Evolutionary conservation across 2,797 vertebrate genomes (phyloP).

Genomic region (Petrocephalus schoutedeni): DNA sequence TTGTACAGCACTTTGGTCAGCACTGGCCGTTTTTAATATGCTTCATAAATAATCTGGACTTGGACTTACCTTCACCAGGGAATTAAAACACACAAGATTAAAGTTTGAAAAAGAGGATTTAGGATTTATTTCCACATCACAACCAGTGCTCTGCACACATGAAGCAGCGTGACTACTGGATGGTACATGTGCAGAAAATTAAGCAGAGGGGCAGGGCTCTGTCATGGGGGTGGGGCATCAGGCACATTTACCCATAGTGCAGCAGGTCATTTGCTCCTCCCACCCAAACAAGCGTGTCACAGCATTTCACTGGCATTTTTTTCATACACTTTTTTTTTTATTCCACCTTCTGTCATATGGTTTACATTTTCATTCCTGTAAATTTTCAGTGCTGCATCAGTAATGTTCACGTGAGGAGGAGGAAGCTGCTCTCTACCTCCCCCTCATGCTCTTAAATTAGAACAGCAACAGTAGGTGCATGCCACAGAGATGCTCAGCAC

Average conservation of each 20-base stretch:
- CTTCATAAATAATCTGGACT: too few relatives aligned
- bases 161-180: constrained; percentile 56
- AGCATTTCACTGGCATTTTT: constrained; percentile 17
- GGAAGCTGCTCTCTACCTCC: constrained; percentile 38
- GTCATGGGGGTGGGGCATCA: neutral
- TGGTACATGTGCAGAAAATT: constrained; percentile 44
- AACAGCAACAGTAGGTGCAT: constrained; percentile 53
- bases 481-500: constrained; percentile 46
- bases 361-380: constrained; percentile 42
- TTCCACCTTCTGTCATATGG: constrained; percentile 34
- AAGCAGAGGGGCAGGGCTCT: neutral
- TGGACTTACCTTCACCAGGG: neutral
- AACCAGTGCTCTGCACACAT: constrained; percentile 60
- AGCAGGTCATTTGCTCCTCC: neutral
- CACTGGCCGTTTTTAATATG: too few relatives aligned
- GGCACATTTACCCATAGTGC: constrained; percentile 28
- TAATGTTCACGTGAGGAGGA: constrained; percentile 48
- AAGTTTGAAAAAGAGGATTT: constrained; percentile 55
- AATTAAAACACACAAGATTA: neutral
- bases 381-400: constrained; percentile 67
- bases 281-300: constrained; percentile 37
- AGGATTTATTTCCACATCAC: constrained; percentile 67
- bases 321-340: neutral
- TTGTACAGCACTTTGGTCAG: too few relatives aligned
- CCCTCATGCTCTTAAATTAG: constrained; percentile 57